Conservation (phyloP, 2,888 invertebrate genomes). For the Noctuana brunneofusca region DNA sequence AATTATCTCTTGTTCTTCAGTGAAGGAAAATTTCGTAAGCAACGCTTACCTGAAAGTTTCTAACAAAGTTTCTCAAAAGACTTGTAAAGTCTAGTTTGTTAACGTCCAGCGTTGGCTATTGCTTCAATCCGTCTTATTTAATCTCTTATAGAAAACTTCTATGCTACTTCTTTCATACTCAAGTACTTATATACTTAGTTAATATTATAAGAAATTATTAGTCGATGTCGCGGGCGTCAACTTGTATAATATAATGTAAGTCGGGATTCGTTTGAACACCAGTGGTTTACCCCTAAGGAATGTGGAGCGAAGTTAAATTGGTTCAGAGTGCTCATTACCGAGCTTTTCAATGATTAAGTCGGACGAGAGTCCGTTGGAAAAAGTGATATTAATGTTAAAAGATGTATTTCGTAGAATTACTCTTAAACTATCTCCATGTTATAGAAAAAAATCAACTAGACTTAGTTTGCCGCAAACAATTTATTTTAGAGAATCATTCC, state of each 20-base stretch:
- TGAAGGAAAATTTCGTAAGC: no score
- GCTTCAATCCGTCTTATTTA: no score
- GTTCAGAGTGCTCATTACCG: conserved; percentile 18
- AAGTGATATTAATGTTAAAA: not conserved
- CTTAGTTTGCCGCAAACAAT: no score
- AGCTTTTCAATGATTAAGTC: conserved; percentile 25
- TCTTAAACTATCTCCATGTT: not conserved
- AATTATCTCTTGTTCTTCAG: no score
- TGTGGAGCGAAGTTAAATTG: conserved; percentile 13
- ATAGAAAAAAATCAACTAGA: not conserved
- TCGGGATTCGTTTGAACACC: conserved; percentile 17
- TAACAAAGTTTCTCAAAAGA: no score
- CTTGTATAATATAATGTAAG: conserved; percentile 13
- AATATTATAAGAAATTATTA: not conserved
- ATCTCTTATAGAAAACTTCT: no score
- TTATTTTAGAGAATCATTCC: no score
- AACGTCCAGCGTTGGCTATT: no score
- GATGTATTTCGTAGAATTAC: not conserved
- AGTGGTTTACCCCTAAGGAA: conserved; percentile 22
- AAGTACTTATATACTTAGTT: no score
- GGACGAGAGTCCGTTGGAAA: conserved; percentile 6
- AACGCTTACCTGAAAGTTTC: no score
- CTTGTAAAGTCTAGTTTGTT: no score
- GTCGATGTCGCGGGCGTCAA: not conserved
- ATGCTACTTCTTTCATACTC: not conserved